Evolutionary conservation across 2,888 invertebrate genomes (phyloP).

Genomic region (Argyra leucocephala): DNA sequence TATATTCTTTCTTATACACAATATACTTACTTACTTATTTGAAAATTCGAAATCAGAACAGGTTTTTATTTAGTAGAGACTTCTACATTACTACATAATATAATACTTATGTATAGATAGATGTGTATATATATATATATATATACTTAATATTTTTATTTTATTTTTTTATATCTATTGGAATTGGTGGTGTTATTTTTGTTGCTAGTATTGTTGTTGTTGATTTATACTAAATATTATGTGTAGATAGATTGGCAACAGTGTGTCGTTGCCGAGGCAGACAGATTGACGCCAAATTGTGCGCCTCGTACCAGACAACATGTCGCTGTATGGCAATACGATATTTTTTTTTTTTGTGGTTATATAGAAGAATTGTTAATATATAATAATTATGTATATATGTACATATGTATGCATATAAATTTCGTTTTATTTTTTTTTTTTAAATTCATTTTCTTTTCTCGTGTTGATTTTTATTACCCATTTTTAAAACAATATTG

Average conservation of each 20-base stretch:
- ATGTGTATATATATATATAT: no score
- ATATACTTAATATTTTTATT: no score
- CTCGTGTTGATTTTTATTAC: no score
- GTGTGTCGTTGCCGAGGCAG: constrained; percentile 62
- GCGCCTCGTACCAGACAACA: constrained; percentile 62
- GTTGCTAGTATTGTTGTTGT: no score
- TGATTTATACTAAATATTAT: constrained; percentile 12
- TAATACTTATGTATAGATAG: no score
- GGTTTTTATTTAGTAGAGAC: neutral
- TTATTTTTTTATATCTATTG: neutral
- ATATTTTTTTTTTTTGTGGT: neutral
- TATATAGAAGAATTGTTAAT: no score
- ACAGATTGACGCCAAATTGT: constrained; percentile 88
- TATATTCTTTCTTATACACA: no score
- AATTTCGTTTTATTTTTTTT: neutral
- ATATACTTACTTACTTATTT: no score
- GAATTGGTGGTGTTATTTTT: no score
- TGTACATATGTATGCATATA: no score
- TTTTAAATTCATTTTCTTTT: neutral
- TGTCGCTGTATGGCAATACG: constrained; percentile 49
- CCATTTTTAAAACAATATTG: no score
- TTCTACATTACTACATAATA: neutral
- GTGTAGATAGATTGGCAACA: constrained; percentile 54
- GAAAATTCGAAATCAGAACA: neutral
- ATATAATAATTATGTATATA: no score